Evolutionary conservation across 2,888 invertebrate species (phyloP).

Genomic region (Drosophila anomalata): DNA sequence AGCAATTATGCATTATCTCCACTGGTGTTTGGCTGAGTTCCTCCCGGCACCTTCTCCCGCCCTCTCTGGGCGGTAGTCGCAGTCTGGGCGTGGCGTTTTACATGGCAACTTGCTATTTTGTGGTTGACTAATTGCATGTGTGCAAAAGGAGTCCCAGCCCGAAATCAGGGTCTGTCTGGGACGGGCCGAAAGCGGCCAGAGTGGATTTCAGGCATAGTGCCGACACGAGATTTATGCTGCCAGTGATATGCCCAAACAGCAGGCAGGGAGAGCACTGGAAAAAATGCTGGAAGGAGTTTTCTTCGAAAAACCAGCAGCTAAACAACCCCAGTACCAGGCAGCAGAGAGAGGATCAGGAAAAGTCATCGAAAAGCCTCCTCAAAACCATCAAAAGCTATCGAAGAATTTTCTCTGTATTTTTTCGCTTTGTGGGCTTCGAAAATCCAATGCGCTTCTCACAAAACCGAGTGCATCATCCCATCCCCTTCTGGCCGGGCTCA

Average conservation of each 20-base stretch:
- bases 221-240: conserved; percentile 69
- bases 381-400: background rate
- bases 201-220: conserved; percentile 30
- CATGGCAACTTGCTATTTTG: conserved; percentile 76
- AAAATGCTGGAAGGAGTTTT: background rate
- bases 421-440: conserved; percentile 39
- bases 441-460: conserved; percentile 58
- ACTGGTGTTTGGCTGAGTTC: background rate
- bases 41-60: background rate
- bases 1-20: background rate
- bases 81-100: conserved; percentile 65
- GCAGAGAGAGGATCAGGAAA: background rate
- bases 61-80: background rate
- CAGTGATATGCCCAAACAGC: conserved; percentile 51
- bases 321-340: no score
- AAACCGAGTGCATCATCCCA: conserved; percentile 37
- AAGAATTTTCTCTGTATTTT: conserved; percentile 21
- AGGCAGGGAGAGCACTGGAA: conserved; percentile 14
- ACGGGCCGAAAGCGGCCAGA: background rate
- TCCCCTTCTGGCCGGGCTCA: conserved; percentile 7
- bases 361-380: background rate
- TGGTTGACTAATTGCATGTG: conserved; percentile 75
- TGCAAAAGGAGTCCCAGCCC: conserved; percentile 47
- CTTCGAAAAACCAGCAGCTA: no score
- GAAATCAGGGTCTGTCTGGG: conserved; percentile 9